Evolutionary conservation across 2,113 vertebrate species (phyloP), one percentile per base, ranked within the genome.

Genomic region (Sigmodon hispidus): DNA sequence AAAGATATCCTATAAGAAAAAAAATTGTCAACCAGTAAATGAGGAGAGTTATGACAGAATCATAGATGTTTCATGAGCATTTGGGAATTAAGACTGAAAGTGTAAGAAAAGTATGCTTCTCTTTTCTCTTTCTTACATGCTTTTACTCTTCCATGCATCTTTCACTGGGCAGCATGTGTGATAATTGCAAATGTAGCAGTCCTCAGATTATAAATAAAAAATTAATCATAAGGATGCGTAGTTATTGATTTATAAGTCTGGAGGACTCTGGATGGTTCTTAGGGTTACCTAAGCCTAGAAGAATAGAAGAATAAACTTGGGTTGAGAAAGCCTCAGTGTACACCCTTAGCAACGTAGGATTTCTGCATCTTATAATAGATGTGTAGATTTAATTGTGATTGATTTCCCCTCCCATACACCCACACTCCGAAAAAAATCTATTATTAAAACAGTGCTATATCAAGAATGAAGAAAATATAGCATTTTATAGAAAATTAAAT

Each of bases 281-380:
- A 70, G 40, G 63, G 29, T 91, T 86, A 55, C 31, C 80, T 15
- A 88, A 70, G 21, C 45, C 67, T 73, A 50, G 57, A 52, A 90
- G 26, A 34, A 69, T 73, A 50, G 57, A 52, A 90, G 26, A 34
- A 69, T 45, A 89, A 21, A 67, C 57, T 29, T 29, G 50, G 40
- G 22, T 13, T 57, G 22, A 89, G 21, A 89, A 40, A 55, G 12
- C 48, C 40, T 87, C 48, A 55, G 4, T 40, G 36, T 87, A 45
- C 22, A 91, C 61, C 83, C 94, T 90, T 29, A n/a, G 63, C 81
- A 72, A 65, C 12, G 72, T n/a, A 52, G 43, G 90, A 86, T 76
- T 91, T 94, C 87, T 81, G 55, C 80, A 17, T 92, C 93, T 95
- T 94, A 80, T 59, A 91, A 94, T 94, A 97, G 93, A 91, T 52